Percentiles rank a stretch among this genome's conserved stretches.
Evolutionary conservation across 1,140 invertebrate genomes (phyloP).

Genomic region (Nymphalis io): DNA sequence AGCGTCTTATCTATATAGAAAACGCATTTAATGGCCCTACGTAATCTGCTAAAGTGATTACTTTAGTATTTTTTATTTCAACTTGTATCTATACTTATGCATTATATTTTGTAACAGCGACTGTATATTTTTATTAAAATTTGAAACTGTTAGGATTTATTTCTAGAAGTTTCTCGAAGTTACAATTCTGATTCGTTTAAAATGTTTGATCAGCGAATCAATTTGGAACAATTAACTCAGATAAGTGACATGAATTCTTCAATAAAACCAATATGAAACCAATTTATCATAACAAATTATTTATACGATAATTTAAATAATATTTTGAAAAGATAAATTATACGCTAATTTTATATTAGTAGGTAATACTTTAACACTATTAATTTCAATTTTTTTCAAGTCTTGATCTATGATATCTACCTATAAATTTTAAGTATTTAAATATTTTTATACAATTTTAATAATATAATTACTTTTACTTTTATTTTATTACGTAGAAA

Average conservation of each 20-base stretch:
- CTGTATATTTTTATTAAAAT: background rate
- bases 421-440: too few relatives aligned
- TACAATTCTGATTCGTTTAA: conserved; percentile 4
- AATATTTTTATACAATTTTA: too few relatives aligned
- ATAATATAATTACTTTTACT: too few relatives aligned
- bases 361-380: too few relatives aligned
- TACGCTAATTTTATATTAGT: too few relatives aligned
- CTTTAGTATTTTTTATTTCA: background rate
- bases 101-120: too few relatives aligned
- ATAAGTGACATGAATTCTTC: conserved; percentile 20
- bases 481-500: background rate
- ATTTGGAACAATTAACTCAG: conserved; percentile 31
- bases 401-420: too few relatives aligned
- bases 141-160: background rate
- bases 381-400: too few relatives aligned
- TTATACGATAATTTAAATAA: background rate
- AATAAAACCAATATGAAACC: conserved; percentile 18
- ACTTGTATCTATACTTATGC: background rate
- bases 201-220: conserved; percentile 7
- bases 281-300: background rate
- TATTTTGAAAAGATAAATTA: background rate
- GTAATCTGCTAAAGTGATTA: background rate
- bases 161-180: conserved; percentile 1
- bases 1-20: background rate
- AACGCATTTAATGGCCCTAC: background rate